These are phyloP conservation scores for Eupithecia centaureata DNA, from an alignment of 2,888 invertebrate species.

Conservation along the genomic window DNA sequence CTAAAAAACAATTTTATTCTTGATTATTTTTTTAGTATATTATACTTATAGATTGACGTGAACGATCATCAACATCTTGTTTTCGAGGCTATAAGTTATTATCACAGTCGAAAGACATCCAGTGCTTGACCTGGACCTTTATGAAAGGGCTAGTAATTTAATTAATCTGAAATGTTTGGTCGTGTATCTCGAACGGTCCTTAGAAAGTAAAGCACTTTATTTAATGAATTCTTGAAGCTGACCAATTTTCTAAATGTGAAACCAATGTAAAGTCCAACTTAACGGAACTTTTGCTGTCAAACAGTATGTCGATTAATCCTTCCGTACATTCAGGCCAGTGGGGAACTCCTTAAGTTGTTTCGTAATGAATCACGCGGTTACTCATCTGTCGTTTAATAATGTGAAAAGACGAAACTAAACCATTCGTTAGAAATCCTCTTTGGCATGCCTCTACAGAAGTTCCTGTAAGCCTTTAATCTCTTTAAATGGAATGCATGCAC, in stretches of 20 bases:
- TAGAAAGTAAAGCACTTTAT: neutral
- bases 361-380: neutral
- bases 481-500: neutral
- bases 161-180: neutral
- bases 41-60: too few species aligned
- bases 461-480: conserved; percentile 14
- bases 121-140: neutral
- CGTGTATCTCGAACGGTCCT: neutral
- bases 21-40: too few species aligned
- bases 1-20: too few species aligned
- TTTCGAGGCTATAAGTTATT: too few species aligned
- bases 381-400: neutral
- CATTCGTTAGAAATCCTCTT: neutral
- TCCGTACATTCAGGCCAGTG: too few species aligned
- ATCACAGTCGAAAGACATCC: neutral
- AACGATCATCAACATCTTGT: too few species aligned
- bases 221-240: neutral
- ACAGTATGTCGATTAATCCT: neutral
- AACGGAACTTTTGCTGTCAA: neutral
- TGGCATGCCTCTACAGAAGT: neutral
- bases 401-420: neutral
- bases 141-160: neutral
- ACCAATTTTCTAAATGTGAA: neutral
- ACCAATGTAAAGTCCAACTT: neutral
- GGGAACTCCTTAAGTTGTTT: neutral